A percentile compares a stretch with the other conserved stretches of the same genome.
Conservation (phyloP, 1,140 invertebrate genomes). For the Drosophila bifasciata region DNA sequence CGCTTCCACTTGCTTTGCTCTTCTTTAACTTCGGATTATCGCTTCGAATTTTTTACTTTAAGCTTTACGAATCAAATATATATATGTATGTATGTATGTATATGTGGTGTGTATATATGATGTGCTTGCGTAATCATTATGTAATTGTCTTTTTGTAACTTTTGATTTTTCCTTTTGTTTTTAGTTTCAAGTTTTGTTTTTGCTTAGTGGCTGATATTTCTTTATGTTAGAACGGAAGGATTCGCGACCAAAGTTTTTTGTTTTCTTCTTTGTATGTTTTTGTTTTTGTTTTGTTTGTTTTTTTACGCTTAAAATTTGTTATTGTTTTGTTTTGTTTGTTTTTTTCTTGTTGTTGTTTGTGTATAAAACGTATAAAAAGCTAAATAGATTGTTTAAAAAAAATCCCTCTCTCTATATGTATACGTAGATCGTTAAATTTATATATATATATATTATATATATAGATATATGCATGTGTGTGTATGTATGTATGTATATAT, state of each 20-base stretch:
- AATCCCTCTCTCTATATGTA: conserved; percentile 49
- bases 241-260: conserved; percentile 59
- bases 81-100: conserved; percentile 44
- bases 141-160: too few relatives aligned
- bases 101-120: conserved; percentile 11
- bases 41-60: conserved; percentile 41
- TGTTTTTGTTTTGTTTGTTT: conserved; percentile 41
- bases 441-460: conserved; percentile 35
- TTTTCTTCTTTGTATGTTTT: conserved; percentile 16
- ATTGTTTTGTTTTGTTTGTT: conserved; percentile 51
- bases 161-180: conserved; percentile 20
- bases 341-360: conserved; percentile 48
- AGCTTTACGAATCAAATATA: conserved; percentile 67
- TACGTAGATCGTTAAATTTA: conserved; percentile 31
- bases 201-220: conserved; percentile 62
- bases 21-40: conserved; percentile 11
- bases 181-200: conserved; percentile 20
- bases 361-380: conserved; percentile 82
- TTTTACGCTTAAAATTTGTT: conserved; percentile 52
- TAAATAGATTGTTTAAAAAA: conserved; percentile 73
- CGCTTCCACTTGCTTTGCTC: not conserved
- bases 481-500: conserved; percentile 21
- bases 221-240: conserved; percentile 78
- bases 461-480: conserved; percentile 28
- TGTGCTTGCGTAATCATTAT: conserved; percentile 46